Evolutionary conservation across 2,797 vertebrate genomes (phyloP), one percentile per base, ranked within the genome.

Genomic region (Sparus aurata): DNA sequence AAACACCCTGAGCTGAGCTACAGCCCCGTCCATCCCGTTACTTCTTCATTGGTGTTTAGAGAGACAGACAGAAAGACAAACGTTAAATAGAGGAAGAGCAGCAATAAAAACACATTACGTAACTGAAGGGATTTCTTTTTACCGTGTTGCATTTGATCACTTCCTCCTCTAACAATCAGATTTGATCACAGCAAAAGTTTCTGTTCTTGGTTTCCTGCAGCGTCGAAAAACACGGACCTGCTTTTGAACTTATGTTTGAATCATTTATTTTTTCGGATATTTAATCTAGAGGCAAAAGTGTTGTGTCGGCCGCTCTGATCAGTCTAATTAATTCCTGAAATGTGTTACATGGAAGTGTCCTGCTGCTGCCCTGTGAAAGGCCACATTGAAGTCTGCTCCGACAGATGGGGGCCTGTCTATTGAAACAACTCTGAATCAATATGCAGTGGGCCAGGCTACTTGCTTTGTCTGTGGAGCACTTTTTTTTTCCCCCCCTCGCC

Each of bases 341-440:
- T 72, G 85, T 71, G 70, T 89, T 73, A 89, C 91, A 86, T 91
- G 77, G 89, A 30, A 34, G 77, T 77, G 79, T 92, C 89, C 88
- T 88, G 91, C 89, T 89, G 92, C 89, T 86, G 79, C 82, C 82
- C 75, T 23, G 47, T 91, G 87, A 92, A 92, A 90, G 82, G 87
- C 75, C 76, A 75, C 87, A 87, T 66, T 92, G 87, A 92, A 79
- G 41, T 75, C 75, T 79, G 83, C 63, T 73, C 77, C 65, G 71
- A 85, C 86, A 86, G 80, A 90, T 85, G 90, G 83, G 73, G 69
- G 27, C 80, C 73, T 70, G 76, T 74, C 91, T 88, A 85, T 85
- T 92, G 85, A 93, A 90, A 80, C 75, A 87, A 73, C 70, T 83
- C 84, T 88, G 80, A 89, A 93, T 93, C 86, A 92, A 90, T 86